Evolutionary conservation across 2,888 invertebrate genomes (phyloP).

Genomic region (Hartigia nigra): DNA sequence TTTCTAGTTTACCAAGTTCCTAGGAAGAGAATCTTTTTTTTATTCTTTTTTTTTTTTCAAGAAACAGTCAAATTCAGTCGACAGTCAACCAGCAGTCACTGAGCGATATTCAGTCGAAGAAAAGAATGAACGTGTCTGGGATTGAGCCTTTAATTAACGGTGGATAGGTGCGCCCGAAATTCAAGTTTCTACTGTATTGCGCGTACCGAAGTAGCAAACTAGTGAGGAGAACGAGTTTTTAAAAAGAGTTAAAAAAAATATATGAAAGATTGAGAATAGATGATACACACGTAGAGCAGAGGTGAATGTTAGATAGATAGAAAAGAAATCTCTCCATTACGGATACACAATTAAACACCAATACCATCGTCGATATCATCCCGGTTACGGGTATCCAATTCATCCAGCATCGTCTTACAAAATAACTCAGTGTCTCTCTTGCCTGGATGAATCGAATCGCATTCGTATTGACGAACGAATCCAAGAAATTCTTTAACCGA

Average conservation of each 20-base stretch:
- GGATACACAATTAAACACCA: slow-evolving; percentile 1
- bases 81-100: not conserved
- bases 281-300: not conserved
- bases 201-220: not conserved
- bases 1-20: not conserved
- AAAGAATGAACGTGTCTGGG: slow-evolving; percentile 44
- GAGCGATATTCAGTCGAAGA: slow-evolving; percentile 30
- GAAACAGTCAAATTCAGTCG: not conserved
- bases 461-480: slow-evolving; percentile 44
- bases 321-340: slow-evolving; percentile 2
- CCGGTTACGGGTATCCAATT: slow-evolving; percentile 7
- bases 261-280: slow-evolving; percentile 2
- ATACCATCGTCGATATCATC: not conserved
- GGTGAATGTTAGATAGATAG: not conserved
- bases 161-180: not conserved
- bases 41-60: too few relatives aligned
- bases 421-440: slow-evolving; percentile 19
- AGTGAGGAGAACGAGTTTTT: not conserved
- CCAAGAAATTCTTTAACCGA: slow-evolving; percentile 44
- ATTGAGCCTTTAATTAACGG: slow-evolving; percentile 34
- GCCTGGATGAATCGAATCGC: slow-evolving; percentile 34
- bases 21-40: not conserved
- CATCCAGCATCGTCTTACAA: slow-evolving; percentile 20
- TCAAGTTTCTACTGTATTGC: not conserved
- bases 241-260: not conserved